Conservation (phyloP, 2,888 invertebrate species). For the Sinhomidia bicolor region DNA sequence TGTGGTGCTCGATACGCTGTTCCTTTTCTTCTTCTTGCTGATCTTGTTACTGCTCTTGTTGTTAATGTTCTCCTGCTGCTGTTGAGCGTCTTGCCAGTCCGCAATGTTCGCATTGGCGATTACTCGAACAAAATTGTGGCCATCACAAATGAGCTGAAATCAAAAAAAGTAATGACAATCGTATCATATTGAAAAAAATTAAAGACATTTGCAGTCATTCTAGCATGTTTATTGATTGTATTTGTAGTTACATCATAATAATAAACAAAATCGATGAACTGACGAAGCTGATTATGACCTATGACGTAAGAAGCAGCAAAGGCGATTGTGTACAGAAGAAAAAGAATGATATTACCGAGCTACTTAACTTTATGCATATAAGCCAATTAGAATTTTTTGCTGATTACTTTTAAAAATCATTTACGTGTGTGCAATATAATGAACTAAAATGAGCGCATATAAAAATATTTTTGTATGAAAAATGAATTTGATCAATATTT, state of each 20-base stretch:
- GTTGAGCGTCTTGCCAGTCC: neutral
- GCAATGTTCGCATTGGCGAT: slow-evolving; percentile 55
- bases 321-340: neutral
- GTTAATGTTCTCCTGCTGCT: neutral
- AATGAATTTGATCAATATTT: neutral
- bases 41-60: slow-evolving; percentile 3
- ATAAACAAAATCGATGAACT: neutral
- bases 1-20: neutral
- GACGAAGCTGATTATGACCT: neutral
- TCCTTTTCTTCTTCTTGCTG: slow-evolving; percentile 28
- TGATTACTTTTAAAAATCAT: no score
- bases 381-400: neutral
- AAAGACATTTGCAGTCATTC: neutral
- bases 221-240: neutral
- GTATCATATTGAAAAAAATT: neutral
- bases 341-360: neutral
- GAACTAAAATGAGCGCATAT: neutral
- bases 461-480: neutral
- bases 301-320: neutral
- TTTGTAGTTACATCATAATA: neutral
- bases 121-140: slow-evolving; percentile 49
- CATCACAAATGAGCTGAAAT: slow-evolving; percentile 57
- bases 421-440: no score
- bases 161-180: neutral
- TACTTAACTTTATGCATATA: neutral